Evolutionary conservation across 2,888 invertebrate genomes (phyloP), one percentile per base, ranked within the genome.

Genomic region (Cabera pusaria): DNA sequence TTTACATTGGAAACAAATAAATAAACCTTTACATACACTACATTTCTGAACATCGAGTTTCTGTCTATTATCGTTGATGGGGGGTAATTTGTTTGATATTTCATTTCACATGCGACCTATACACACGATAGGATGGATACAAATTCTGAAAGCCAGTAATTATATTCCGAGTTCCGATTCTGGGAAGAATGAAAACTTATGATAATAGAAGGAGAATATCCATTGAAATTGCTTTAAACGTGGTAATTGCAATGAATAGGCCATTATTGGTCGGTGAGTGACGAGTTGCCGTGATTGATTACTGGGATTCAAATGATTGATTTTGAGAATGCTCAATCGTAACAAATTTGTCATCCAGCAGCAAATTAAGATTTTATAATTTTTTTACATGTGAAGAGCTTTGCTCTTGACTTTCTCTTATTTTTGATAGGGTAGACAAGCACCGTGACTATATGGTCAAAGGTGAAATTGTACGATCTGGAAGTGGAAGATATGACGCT

Each of bases 11-110:
- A 35, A 50, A 58, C 44, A 55, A 59, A 61, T 57, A 47, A 56
- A 52, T 59, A 56, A 57, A 62, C 49, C 52, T 59, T 54, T 37
- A 42, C 40, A 52, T 38, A 51, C 41, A 55, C 50, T 45, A 56
- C 54, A 53, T 58, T 57, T 7, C n/a, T 3, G 2, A 14, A 4
- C 14, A 14, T 14, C 2, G 3, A 14, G 14, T 4, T 14, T 52
- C 60, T 57, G 58, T 58, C 59, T 62, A 58, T 67, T 72, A 61
- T 65, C 57, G 59, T 56, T 59, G 60, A 67, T 66, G 56, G 51
- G n/a, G 42, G 47, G 61, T 59, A 65, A 69, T 68, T 65, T 64
- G 52, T 63, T 64, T 65, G 57, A 64, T 64, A 57, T 72, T 65
- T 65, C 57, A 64, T 63, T 62, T 55, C 31, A 41, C 41, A 31